Evolutionary conservation across 1,140 invertebrate species (phyloP).

Genomic region (Ips nitidus): DNA sequence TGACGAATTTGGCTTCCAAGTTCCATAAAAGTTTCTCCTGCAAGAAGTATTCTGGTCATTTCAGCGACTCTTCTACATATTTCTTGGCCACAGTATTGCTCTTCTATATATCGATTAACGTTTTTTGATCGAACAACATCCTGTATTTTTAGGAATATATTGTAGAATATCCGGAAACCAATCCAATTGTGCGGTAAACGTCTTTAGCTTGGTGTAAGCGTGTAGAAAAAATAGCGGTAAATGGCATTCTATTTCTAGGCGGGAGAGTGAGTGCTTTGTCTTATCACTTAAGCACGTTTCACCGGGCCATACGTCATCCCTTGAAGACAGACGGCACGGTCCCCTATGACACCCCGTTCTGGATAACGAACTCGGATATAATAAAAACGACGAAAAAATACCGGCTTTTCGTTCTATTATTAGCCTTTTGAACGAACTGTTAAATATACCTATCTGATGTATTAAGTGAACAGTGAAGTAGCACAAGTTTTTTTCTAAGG

Average conservation of each 20-base stretch:
- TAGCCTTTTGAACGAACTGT: slow-evolving; percentile 43
- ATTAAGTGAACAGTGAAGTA: too few species aligned
- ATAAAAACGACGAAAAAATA: slow-evolving; percentile 42
- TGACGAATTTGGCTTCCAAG: too few species aligned
- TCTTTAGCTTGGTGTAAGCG: not conserved
- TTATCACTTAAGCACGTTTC: slow-evolving; percentile 33
- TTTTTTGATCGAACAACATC: too few species aligned
- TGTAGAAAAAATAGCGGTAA: slow-evolving; percentile 8
- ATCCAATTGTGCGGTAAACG: too few species aligned
- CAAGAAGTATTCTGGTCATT: too few species aligned
- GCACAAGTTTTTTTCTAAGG: too few species aligned
- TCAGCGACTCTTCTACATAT: too few species aligned
- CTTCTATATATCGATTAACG: too few species aligned
- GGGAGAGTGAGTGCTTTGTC: slow-evolving; percentile 22
- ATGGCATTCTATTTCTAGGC: slow-evolving; percentile 23
- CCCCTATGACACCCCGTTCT: slow-evolving; percentile 28
- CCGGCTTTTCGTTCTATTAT: slow-evolving; percentile 47
- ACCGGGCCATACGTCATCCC: slow-evolving; percentile 38
- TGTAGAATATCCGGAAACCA: too few species aligned
- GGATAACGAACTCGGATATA: slow-evolving; percentile 38
- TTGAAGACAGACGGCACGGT: slow-evolving; percentile 28
- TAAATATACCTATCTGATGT: slow-evolving; percentile 39
- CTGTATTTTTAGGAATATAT: too few species aligned
- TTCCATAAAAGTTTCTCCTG: too few species aligned
- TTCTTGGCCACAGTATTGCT: too few species aligned